Evolutionary conservation across 2,113 vertebrate species (phyloP), one percentile per base, ranked within the genome.

Genomic region (Forbesichthys agassizii): DNA sequence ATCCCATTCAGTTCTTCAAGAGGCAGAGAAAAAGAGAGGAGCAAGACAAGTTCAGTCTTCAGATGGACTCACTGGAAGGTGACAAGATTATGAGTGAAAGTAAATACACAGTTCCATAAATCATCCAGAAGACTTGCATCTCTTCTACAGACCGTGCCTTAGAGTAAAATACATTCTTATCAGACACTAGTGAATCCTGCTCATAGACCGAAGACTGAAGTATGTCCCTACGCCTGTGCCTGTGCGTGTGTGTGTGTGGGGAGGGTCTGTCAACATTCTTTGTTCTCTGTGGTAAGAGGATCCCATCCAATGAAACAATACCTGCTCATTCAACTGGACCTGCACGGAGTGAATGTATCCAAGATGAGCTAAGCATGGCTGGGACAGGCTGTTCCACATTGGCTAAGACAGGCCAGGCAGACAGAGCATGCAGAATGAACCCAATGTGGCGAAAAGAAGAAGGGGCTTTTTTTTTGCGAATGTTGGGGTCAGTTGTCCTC

Each of bases 261-360:
- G 1, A 58, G 42, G 54, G 33, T 62, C 70, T 58, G 61, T 71
- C 58, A 16, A 83, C 79, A 73, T 79, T 62, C 80, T 85, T 88
- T 91, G 83, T 90, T 75, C 75, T 66, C 53, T 12, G 6, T 54
- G 64, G 90, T 90, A 91, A 91, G 85, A 78, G 72, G 88, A 91
- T 88, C 81, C 81, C 51, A 74, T 57, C 71, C 18, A 46, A 72
- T 81, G 75, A 89, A 90, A 88, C 88, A 85, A 86, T 86, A 89
- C 84, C 86, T 82, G 78, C 9, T 78, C 81, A 80, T 88, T 87
- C 84, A 86, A 73, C 84, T 53, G 42, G 62, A 80, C 81, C 79
- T 75, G 80, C 70, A 79, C 81, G 63, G 84, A 77, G 78, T 73
- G 74, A 64, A 82, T 75, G 61, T 69, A 85, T 70, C 86, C 81